Conservation (phyloP, 1,140 invertebrate genomes). For the Uloborus diversus region DNA sequence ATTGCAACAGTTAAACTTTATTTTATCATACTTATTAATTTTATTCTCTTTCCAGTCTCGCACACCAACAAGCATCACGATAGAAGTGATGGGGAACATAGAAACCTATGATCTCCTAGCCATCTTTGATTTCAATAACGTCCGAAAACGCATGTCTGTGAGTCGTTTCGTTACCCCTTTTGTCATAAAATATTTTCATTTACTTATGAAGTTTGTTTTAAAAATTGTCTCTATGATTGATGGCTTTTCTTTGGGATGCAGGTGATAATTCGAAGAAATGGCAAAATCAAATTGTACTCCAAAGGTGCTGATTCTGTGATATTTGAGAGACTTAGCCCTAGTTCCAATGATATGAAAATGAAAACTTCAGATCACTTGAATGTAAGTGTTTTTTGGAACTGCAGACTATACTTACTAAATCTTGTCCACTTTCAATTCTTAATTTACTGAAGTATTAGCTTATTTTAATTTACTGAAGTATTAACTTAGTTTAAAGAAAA, state of each 20-base stretch:
- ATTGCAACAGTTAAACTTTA: too few relatives aligned
- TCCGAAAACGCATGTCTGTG: slow-evolving; percentile 97
- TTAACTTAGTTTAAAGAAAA: too few relatives aligned
- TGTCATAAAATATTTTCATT: neutral
- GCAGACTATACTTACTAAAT: too few relatives aligned
- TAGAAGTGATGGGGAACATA: slow-evolving; percentile 81
- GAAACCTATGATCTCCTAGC: slow-evolving; percentile 95
- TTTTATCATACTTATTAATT: too few relatives aligned
- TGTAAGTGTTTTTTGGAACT: slow-evolving; percentile 74
- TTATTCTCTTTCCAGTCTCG: slow-evolving; percentile 67
- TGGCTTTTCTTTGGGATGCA: slow-evolving; percentile 53
- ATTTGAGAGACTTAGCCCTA: slow-evolving; percentile 86
- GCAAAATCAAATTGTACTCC: slow-evolving; percentile 89
- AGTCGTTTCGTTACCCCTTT: slow-evolving; percentile 58
- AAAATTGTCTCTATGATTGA: neutral
- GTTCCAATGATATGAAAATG: slow-evolving; percentile 76
- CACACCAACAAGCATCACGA: slow-evolving; percentile 92
- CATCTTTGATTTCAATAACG: slow-evolving; percentile 99
- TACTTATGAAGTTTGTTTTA: neutral
- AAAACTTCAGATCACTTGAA: slow-evolving; percentile 94
- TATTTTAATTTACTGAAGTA: too few relatives aligned
- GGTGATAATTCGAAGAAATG: slow-evolving; percentile 85
- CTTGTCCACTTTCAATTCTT: too few relatives aligned
- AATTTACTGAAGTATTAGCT: too few relatives aligned
- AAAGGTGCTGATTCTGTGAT: slow-evolving; percentile 99